Evolutionary conservation across 1,140 invertebrate species (phyloP), one percentile per base, ranked within the genome.

Genomic region (Pararge aegeria): DNA sequence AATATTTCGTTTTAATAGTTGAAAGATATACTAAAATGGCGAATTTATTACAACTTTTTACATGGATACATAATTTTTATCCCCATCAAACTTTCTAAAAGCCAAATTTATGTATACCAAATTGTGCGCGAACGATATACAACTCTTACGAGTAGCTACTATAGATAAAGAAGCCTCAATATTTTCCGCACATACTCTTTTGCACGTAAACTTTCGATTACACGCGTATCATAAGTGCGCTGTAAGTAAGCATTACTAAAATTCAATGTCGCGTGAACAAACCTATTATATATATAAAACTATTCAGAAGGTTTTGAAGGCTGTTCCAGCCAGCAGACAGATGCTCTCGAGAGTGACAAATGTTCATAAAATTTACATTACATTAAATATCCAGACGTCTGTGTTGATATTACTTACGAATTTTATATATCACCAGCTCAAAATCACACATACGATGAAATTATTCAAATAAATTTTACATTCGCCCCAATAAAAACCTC

Each of bases 401-500:
- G 16, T 19, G 57, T 30, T 59, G 50, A 53, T 59, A 51, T 46
- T 46, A 53, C 21, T 30, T 15, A 50, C 13, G 13, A 24, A 54
- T 52, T 51, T 37, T 54, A 48, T 61, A 60, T 48, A 61, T 34
- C 37, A 52, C 30, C 51, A 40, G 44, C 51, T 54, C 34, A 54
- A 54, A 54, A 42, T 54, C 40, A 48, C 58, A 61, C 51, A 61
- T 49, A 46, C 42, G 29, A 61, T 61, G 46, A 48, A 61, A 61
- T 54, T 61, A 61, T 52, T 38, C 37, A 16, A 61, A 61, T 61
- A 61, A 61, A 61, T 54, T 61, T 54, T 61, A 61, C 58, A 61
- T 61, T 61, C 19, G 58, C 58, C 42, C 54, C 58, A 54, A 61
- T 61, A 61, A 61, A 61, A 61, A 54, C 42, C 58, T 60, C 50